Evolutionary conservation across 2,113 vertebrate species (phyloP), one percentile per base, ranked within the genome.

Genomic region (Mionectes macconnelli): DNA sequence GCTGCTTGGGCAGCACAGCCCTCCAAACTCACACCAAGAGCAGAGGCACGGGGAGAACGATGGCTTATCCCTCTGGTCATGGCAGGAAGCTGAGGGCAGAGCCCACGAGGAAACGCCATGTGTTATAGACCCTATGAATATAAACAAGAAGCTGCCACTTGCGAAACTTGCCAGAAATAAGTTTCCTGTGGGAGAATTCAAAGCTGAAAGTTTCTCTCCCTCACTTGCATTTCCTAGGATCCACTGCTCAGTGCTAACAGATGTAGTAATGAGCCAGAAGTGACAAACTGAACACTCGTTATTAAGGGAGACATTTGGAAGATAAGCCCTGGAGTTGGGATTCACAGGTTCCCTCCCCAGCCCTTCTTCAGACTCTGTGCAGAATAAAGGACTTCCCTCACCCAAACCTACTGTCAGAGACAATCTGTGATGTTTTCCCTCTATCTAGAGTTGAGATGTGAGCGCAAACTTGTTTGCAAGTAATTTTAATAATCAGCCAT

Each of bases 401-500:
- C 57, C 73, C 4, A 1, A 53, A 74, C 79, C 47, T 52, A 37
- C 69, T 75, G 64, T 50, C 5, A 81, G 47, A 40, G 22, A 13
- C 23, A 37, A 77, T 27, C 27, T 31, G 59, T 8, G 37, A 55
- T 1, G 35, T 50, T 74, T 78, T 52, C 24, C 82, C 75, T 66
- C 84, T 70, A 21, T 67, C 69, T 49, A 39, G 27, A 37, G 59
- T 3, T 8, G 37, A 72, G 53, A 78, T 28, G 35, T 13, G 45
- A 95, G 42, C 88, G 39, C 45, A 77, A 83, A 84, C 37, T 73
- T 73, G 50, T 90, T 82, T 84, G 66, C 68, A 94, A 93, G 55
- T 57, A 45, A 94, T 88, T 92, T 88, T 86, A 90, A 93, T 94
- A 86, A 95, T 63, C 75, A 75, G 79, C 82, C 75, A 40, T 82